These are phyloP conservation scores for Copsychus sechellarum DNA, from an alignment of 2,113 vertebrate genomes.

Conservation along the genomic window DNA sequence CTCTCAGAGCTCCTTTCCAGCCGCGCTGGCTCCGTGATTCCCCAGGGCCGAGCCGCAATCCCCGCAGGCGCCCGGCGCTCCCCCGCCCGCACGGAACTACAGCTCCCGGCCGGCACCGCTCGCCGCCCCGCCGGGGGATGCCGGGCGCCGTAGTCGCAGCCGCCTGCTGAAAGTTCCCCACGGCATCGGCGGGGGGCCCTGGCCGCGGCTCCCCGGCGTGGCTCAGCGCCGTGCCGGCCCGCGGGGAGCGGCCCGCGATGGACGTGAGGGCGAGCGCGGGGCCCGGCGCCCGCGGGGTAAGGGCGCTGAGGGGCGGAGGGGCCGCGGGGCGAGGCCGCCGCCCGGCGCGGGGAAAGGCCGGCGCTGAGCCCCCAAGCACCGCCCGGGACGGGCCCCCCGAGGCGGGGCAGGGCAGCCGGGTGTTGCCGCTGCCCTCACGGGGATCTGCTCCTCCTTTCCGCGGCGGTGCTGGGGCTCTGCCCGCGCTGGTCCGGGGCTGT, in stretches of 20 bases:
- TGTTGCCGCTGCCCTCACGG: not conserved
- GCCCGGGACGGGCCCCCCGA: not conserved
- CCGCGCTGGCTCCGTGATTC: accelerated
- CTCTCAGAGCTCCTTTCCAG: not conserved
- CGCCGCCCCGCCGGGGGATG: not conserved
- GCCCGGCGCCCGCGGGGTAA: slow-evolving; percentile 1
- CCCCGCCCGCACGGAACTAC: not conserved
- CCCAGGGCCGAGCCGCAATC: not conserved
- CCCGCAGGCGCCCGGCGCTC: not conserved
- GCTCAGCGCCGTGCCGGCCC: not conserved
- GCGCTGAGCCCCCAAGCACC: not conserved
- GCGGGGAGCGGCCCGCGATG: slow-evolving; percentile 1
- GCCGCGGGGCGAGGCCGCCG: not conserved
- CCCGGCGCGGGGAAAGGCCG: not conserved
- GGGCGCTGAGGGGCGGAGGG: not conserved
- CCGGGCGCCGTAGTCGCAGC: slow-evolving; percentile 27
- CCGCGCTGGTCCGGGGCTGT: not conserved
- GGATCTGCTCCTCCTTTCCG: not conserved
- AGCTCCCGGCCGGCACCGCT: slow-evolving; percentile 43
- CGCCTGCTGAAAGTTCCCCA: slow-evolving; percentile 16
- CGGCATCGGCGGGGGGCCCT: not conserved
- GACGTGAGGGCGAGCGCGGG: not conserved
- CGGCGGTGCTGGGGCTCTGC: not conserved
- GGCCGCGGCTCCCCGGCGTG: not conserved
- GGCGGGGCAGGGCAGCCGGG: not conserved